A percentile compares a stretch with the other conserved stretches of the same genome.
Conservation (phyloP, 2,888 invertebrate genomes). For the Plagodis pulveraria region DNA sequence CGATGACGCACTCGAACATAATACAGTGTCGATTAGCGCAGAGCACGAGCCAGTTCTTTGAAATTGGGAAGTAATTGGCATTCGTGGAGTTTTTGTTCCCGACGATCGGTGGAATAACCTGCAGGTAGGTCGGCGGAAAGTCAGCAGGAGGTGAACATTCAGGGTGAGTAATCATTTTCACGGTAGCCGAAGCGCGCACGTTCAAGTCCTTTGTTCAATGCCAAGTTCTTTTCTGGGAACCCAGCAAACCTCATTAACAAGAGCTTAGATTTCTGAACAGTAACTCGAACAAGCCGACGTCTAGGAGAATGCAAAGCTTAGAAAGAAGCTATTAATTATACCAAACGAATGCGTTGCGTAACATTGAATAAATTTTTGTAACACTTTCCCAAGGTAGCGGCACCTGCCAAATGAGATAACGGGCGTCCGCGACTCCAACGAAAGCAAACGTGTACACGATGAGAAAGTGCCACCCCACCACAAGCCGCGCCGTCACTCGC, state of each 20-base stretch:
- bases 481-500: constrained; percentile 33
- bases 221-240: constrained; percentile 30
- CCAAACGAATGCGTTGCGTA: constrained; percentile 57
- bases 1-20: constrained; percentile 42
- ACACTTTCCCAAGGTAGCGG: constrained; percentile 76
- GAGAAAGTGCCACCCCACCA: constrained; percentile 75
- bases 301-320: constrained; percentile 13
- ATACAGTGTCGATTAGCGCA: constrained; percentile 49
- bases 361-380: constrained; percentile 69
- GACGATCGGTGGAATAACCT: constrained; percentile 71
- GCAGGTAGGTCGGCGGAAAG: constrained; percentile 76
- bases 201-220: constrained; percentile 45
- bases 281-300: constrained; percentile 3
- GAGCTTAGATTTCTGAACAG: constrained; percentile 5
- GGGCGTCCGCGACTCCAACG: constrained; percentile 71
- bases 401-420: constrained; percentile 83
- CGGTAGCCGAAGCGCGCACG: constrained; percentile 46
- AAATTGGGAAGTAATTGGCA: constrained; percentile 58
- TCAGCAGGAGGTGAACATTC: constrained; percentile 62
- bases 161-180: constrained; percentile 63
- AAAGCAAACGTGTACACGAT: constrained; percentile 79
- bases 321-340: constrained; percentile 29
- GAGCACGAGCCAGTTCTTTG: constrained; percentile 46
- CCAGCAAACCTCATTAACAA: constrained; percentile 11
- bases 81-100: constrained; percentile 67